A percentile compares a stretch with the other conserved stretches of the same genome.
phyloP scores from a whole-genome alignment of 2,888 invertebrate genomes.

The Cosmia pyralina region DNA sequence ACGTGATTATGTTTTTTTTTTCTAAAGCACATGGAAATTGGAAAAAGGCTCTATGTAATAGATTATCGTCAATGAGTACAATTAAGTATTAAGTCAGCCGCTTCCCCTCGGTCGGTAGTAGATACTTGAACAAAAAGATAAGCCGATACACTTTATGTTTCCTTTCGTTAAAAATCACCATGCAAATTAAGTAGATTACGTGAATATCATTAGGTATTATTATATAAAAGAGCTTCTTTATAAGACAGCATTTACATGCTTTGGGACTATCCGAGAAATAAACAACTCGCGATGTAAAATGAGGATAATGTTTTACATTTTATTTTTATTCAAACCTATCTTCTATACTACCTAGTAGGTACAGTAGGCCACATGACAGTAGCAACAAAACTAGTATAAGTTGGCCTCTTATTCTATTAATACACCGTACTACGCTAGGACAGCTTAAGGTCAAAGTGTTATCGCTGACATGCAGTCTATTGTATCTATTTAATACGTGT shows the following conservation, averaged over 20 bases:
- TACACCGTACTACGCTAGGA: too few species aligned
- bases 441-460: too few species aligned
- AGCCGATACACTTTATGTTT: constrained; percentile 45
- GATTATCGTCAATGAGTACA: constrained; percentile 1
- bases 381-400: too few species aligned
- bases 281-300: constrained; percentile 3
- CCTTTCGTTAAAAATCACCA: constrained; percentile 52
- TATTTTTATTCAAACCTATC: neutral
- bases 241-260: constrained; percentile 3
- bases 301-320: neutral
- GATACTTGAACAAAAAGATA: constrained; percentile 48
- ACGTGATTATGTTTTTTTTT: neutral
- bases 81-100: constrained; percentile 3
- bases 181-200: constrained; percentile 56
- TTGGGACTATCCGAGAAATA: constrained; percentile 20
- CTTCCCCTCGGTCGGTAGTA: constrained; percentile 1
- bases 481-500: neutral
- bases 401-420: too few species aligned
- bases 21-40: neutral
- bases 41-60: constrained; percentile 5
- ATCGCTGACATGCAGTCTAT: neutral
- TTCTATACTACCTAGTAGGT: too few species aligned
- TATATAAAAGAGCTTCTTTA: constrained; percentile 28
- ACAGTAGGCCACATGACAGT: too few species aligned
- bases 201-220: constrained; percentile 44